phyloP scores from a whole-genome alignment of 2,888 invertebrate species.

The Hirtodrosophila duncani region DNA sequence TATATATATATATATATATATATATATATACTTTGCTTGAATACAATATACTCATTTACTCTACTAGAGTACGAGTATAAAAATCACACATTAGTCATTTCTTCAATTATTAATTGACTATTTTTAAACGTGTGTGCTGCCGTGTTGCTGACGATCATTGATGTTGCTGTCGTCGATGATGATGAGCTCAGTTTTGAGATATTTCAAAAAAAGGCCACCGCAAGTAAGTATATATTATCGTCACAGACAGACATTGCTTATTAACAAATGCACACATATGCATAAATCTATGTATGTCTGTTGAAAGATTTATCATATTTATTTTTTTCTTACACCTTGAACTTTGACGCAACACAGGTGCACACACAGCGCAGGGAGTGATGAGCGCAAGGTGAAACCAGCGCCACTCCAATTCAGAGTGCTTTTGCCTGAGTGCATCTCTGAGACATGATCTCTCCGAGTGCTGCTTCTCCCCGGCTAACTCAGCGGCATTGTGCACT shows the following conservation, averaged over 20 bases:
- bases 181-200: conserved; percentile 50
- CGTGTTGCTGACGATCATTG: neutral
- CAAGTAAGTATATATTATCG: conserved; percentile 13
- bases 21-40: neutral
- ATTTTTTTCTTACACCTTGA: conserved; percentile 52
- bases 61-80: conserved; percentile 4
- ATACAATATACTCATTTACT: conserved; percentile 3
- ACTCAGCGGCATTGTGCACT: no score
- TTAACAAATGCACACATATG: neutral
- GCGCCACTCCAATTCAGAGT: no score
- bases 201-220: conserved; percentile 20
- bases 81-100: conserved; percentile 56
- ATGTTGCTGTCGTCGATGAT: conserved; percentile 1
- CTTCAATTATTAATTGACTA: conserved; percentile 63
- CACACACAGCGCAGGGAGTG: no score
- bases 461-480: no score
- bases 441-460: no score
- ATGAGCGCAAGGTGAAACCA: no score
- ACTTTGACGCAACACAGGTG: conserved; percentile 60
- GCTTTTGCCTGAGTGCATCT: no score
- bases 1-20: neutral
- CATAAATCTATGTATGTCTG: conserved; percentile 19
- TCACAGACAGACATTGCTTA: neutral
- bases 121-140: conserved; percentile 48
- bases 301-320: conserved; percentile 45